These are phyloP conservation scores for Cephus pulcher DNA, from an alignment of 2,888 invertebrate species.

Conservation along the genomic window DNA sequence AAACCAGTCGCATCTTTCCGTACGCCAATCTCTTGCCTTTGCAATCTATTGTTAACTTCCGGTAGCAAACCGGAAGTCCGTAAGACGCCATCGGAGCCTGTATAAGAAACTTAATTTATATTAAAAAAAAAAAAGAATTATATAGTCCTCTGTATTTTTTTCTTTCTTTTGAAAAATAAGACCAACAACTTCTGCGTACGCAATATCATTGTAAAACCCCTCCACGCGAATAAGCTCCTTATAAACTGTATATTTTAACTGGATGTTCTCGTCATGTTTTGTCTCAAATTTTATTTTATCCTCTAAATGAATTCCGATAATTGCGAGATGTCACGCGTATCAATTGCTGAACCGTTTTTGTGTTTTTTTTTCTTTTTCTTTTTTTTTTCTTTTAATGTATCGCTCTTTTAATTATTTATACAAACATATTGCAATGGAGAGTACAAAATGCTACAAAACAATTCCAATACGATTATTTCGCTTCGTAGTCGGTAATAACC, in stretches of 20 bases:
- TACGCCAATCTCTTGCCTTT: slow-evolving; percentile 4
- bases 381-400: slow-evolving; percentile 24
- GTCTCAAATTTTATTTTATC: neutral
- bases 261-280: neutral
- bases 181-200: neutral
- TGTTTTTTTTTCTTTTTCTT: too few species aligned
- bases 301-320: slow-evolving; percentile 9
- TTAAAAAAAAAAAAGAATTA: neutral
- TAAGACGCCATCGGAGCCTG: neutral
- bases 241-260: neutral
- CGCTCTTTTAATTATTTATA: slow-evolving; percentile 40
- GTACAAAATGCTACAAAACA: slow-evolving; percentile 55
- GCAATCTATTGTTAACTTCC: neutral
- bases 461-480: slow-evolving; percentile 50
- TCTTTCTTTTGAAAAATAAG: too few species aligned
- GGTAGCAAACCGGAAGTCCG: neutral
- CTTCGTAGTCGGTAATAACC: slow-evolving; percentile 33
- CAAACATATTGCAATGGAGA: slow-evolving; percentile 48
- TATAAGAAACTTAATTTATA: neutral
- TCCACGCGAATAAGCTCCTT: neutral
- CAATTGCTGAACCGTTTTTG: slow-evolving; percentile 33
- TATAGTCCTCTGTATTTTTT: neutral
- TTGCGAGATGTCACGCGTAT: slow-evolving; percentile 35
- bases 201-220: neutral
- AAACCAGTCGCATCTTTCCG: neutral